Percentiles rank a stretch among this genome's conserved stretches.
These are phyloP conservation scores for Trypoxylus dichotomus DNA, from an alignment of 1,140 invertebrate genomes.

Conservation along the genomic window DNA sequence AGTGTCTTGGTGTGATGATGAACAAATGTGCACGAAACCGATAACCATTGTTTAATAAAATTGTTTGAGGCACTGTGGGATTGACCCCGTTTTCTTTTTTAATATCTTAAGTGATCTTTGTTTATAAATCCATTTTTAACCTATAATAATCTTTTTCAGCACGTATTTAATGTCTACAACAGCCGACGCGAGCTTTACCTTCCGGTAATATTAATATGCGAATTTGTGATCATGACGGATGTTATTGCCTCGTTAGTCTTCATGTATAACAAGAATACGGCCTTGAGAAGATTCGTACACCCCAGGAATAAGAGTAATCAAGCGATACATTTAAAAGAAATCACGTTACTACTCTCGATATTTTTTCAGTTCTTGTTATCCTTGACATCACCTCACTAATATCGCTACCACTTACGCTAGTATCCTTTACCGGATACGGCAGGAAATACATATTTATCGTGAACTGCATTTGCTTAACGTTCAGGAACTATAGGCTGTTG, in stretches of 20 bases:
- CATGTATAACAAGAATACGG: neutral
- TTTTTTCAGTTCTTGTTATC: slow-evolving; percentile 7
- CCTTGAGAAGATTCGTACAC: neutral
- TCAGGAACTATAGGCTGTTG: neutral
- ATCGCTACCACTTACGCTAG: neutral
- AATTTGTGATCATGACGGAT: neutral
- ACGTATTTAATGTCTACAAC: neutral
- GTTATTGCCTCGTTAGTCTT: neutral
- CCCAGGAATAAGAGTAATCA: neutral
- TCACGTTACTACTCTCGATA: neutral
- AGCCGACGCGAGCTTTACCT: neutral
- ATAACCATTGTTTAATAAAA: too few species aligned
- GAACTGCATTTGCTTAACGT: neutral
- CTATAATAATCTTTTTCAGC: neutral
- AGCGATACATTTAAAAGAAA: neutral
- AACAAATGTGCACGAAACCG: too few species aligned
- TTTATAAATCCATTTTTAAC: too few species aligned
- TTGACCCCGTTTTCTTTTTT: too few species aligned
- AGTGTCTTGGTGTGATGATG: too few species aligned
- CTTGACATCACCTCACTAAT: neutral
- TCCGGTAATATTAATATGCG: neutral
- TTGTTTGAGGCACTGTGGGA: too few species aligned
- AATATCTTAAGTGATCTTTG: too few species aligned
- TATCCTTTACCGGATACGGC: neutral
- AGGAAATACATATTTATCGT: neutral